Evolutionary conservation across 2,888 invertebrate genomes (phyloP).

Genomic region (Lochmaea crataegi): DNA sequence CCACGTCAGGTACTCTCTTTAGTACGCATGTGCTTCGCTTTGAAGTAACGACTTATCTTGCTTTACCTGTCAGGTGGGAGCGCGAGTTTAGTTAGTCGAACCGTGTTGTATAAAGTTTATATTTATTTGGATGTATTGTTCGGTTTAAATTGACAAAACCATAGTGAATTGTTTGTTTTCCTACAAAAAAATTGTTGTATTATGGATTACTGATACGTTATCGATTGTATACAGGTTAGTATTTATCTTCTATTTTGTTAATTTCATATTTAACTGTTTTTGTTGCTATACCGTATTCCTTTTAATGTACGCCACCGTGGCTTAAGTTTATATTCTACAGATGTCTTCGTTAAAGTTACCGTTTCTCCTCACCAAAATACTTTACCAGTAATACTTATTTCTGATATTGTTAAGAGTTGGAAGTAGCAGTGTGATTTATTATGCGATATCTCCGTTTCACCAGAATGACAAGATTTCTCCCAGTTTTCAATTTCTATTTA

Average conservation of each 20-base stretch:
- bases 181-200: constrained; percentile 33
- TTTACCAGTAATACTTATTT: neutral
- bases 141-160: constrained; percentile 29
- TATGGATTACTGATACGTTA: constrained; percentile 44
- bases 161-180: constrained; percentile 44
- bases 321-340: constrained; percentile 49
- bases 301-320: constrained; percentile 60
- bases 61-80: constrained; percentile 53
- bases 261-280: constrained; percentile 48
- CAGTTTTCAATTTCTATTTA: constrained; percentile 26
- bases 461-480: constrained; percentile 19
- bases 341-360: constrained; percentile 33
- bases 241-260: constrained; percentile 29
- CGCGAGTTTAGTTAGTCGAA: constrained; percentile 45
- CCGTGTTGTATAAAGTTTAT: constrained; percentile 41
- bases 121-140: constrained; percentile 33
- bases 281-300: constrained; percentile 54
- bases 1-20: constrained; percentile 28
- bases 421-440: neutral
- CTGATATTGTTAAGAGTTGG: constrained; percentile 1
- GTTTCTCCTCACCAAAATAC: constrained; percentile 17
- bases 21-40: constrained; percentile 53
- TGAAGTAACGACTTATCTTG: constrained; percentile 44
- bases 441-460: constrained; percentile 16
- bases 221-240: constrained; percentile 40